phyloP scores from a whole-genome alignment of 2,888 invertebrate genomes.

The Tetranychus truncatus region DNA sequence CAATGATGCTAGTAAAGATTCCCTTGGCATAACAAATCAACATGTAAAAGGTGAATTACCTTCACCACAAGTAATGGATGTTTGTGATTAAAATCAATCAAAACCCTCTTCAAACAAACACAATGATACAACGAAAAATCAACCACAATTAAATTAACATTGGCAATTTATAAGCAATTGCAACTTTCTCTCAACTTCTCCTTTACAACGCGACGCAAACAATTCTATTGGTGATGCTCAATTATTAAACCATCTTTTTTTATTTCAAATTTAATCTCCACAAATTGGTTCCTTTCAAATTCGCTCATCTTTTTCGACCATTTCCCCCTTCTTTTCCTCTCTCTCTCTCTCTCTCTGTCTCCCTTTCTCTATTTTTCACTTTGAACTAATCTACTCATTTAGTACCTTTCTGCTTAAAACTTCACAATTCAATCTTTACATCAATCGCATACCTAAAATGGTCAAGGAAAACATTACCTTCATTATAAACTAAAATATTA shows the following conservation, averaged over 20 bases:
- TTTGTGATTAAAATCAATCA: constrained; percentile 16
- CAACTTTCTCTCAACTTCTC: background rate
- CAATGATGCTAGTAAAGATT: constrained; percentile 2
- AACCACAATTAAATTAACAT: background rate
- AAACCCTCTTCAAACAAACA: background rate
- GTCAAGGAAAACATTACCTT: too few species aligned
- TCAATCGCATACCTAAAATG: too few species aligned
- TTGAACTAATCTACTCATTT: background rate
- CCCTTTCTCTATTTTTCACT: background rate
- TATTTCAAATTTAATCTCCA: background rate
- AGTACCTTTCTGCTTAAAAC: background rate
- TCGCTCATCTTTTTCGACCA: background rate
- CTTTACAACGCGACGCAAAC: background rate
- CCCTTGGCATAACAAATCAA: constrained; percentile 6
- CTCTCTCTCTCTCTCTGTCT: background rate
- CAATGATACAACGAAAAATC: background rate
- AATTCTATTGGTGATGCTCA: background rate
- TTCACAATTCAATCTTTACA: too few species aligned
- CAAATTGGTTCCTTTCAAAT: background rate
- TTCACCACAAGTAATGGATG: constrained; percentile 22
- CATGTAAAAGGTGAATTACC: constrained; percentile 20
- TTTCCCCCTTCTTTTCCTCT: background rate
- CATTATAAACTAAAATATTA: too few species aligned
- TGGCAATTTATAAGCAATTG: background rate
- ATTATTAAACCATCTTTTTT: background rate